These are phyloP conservation scores for Andricus grossulariae DNA, from an alignment of 1,140 invertebrate genomes.

Conservation along the genomic window DNA sequence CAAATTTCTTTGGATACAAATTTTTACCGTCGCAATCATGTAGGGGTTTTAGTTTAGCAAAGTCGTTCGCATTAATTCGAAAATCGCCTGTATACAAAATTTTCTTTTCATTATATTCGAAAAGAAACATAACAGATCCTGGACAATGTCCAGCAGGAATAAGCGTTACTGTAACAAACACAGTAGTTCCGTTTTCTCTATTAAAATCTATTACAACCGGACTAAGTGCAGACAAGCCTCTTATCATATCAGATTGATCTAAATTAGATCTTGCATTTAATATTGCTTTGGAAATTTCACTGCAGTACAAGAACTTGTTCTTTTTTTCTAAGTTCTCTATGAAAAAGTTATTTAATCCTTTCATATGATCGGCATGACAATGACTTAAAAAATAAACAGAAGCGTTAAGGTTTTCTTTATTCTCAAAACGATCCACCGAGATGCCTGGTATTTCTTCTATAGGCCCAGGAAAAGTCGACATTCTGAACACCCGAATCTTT, in stretches of 20 bases:
- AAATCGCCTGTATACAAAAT: constrained; percentile 86
- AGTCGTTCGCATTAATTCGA: constrained; percentile 76
- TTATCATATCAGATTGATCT: constrained; percentile 54
- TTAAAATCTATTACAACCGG: constrained; percentile 59
- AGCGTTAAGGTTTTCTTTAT: constrained; percentile 70
- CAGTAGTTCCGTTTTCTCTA: constrained; percentile 44
- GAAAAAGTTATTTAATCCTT: constrained; percentile 74
- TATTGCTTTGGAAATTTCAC: constrained; percentile 62
- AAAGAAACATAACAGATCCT: constrained; percentile 85
- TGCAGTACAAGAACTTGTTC: constrained; percentile 67
- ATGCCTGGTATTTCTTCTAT: constrained; percentile 80
- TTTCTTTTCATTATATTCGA: constrained; percentile 73
- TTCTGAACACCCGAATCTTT: constrained; percentile 55
- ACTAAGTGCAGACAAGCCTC: constrained; percentile 58
- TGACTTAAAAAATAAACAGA: constrained; percentile 82
- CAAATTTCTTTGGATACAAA: constrained; percentile 73
- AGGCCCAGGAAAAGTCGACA: constrained; percentile 80
- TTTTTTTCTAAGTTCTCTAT: constrained; percentile 48
- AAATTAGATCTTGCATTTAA: constrained; percentile 49
- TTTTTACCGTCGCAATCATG: constrained; percentile 68
- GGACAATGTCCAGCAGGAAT: constrained; percentile 84
- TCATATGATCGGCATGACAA: constrained; percentile 82
- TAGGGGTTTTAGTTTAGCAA: constrained; percentile 77
- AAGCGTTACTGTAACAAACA: constrained; percentile 76
- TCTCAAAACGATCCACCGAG: constrained; percentile 79